Evolutionary conservation across 2,113 vertebrate species (phyloP).

Genomic region (Catharus bicknelli): DNA sequence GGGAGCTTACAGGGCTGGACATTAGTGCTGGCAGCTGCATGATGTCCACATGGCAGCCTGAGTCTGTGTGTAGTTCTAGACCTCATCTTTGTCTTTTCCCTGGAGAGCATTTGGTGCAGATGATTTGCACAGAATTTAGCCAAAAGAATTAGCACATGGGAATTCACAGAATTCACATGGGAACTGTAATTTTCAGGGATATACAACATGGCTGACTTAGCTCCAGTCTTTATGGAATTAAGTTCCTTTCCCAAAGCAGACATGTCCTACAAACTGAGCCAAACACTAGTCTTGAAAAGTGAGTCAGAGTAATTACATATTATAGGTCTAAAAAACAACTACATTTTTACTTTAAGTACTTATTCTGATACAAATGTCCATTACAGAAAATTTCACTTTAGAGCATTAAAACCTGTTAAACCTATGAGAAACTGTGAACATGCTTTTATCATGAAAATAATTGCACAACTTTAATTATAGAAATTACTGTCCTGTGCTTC

Average conservation of each 20-base stretch:
- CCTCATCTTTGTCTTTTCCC: not conserved
- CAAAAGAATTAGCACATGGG: not conserved
- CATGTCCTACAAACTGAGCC: not conserved
- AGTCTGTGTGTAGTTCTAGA: not conserved
- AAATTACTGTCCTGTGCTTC: not conserved
- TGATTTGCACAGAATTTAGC: not conserved
- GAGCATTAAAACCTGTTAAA: not conserved
- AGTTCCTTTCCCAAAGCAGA: not conserved
- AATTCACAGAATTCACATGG: not conserved
- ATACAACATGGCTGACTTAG: not conserved
- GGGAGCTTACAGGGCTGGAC: not conserved
- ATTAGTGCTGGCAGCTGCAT: not conserved
- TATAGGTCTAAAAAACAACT: slow-evolving; percentile 2
- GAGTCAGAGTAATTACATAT: slow-evolving; percentile 1
- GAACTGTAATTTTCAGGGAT: not conserved
- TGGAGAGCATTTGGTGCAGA: not conserved
- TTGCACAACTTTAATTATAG: slow-evolving; percentile 7
- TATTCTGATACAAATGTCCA: not conserved
- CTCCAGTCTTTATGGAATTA: not conserved
- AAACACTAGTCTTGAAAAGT: not conserved
- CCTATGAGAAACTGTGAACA: not conserved
- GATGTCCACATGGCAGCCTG: not conserved
- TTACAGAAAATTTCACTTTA: not conserved
- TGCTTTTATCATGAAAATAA: not conserved
- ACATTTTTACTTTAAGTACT: not conserved